Evolutionary conservation across 2,797 vertebrate species (phyloP).

Genomic region (Furcifer pardalis): DNA sequence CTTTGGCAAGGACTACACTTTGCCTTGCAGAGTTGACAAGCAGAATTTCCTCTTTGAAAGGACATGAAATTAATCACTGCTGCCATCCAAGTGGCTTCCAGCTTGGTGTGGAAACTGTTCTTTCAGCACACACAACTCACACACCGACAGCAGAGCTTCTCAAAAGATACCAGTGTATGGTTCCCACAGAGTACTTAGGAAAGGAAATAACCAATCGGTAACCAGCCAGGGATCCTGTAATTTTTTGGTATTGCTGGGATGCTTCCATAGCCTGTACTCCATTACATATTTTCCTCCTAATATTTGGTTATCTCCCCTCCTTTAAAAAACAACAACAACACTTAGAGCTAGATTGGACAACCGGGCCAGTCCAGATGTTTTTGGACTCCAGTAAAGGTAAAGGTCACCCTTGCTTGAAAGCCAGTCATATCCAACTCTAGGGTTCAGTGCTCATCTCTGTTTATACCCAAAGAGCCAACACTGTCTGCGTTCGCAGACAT

Average conservation of each 20-base stretch:
- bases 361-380: no score
- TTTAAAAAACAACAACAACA: no score
- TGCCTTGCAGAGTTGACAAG: slow-evolving; percentile 52
- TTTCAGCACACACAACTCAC: slow-evolving; percentile 48
- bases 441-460: no score
- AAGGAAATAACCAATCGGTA: neutral
- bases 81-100: slow-evolving; percentile 22
- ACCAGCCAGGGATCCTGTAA: neutral
- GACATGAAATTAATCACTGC: slow-evolving; percentile 47
- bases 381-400: no score
- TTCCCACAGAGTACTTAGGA: neutral
- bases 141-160: neutral
- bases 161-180: neutral
- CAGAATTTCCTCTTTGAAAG: slow-evolving; percentile 54
- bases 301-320: no score
- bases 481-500: no score
- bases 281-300: no score
- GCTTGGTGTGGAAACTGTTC: slow-evolving; percentile 46
- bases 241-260: neutral
- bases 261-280: no score
- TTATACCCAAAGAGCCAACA: no score
- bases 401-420: no score
- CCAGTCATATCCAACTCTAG: no score
- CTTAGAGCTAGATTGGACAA: no score
- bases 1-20: slow-evolving; percentile 39